These are phyloP conservation scores for Pachyuromys duprasi DNA, from an alignment of 2,797 vertebrate species.

Conservation along the genomic window DNA sequence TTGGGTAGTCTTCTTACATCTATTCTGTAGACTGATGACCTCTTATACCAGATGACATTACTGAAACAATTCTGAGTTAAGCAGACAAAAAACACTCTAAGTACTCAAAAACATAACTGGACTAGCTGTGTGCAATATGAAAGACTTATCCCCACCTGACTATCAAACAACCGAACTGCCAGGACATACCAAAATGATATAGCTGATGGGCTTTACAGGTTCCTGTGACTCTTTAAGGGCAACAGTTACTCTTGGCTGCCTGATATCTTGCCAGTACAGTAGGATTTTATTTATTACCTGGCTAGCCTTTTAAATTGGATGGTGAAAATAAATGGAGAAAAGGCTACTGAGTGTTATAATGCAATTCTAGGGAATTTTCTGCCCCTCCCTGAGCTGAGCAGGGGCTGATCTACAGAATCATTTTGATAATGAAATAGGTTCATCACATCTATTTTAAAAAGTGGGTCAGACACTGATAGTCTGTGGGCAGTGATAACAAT, in stretches of 20 bases:
- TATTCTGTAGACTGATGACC: conserved; percentile 39
- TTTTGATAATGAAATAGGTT: conserved; percentile 27
- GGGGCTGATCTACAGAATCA: not conserved
- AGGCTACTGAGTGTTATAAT: not conserved
- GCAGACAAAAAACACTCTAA: conserved; percentile 60
- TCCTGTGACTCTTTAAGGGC: too few relatives aligned
- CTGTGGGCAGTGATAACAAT: not conserved
- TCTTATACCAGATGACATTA: conserved; percentile 46
- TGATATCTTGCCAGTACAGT: not conserved
- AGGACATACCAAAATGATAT: accelerated
- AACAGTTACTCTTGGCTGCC: not conserved
- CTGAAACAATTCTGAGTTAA: conserved; percentile 44
- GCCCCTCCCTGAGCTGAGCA: not conserved
- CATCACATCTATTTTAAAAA: not conserved
- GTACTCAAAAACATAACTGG: conserved; percentile 52
- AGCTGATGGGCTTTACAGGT: not conserved
- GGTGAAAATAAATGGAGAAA: not conserved
- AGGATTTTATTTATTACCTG: not conserved
- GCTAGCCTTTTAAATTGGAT: not conserved
- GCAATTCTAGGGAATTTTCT: not conserved
- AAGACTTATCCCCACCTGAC: not conserved
- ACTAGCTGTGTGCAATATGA: conserved; percentile 19
- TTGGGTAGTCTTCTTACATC: not conserved
- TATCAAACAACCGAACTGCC: not conserved
- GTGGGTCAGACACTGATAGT: not conserved